A percentile compares a stretch with the other conserved stretches of the same genome.
Conservation (phyloP, 2,797 vertebrate species). For the Enteromius argenteus region DNA sequence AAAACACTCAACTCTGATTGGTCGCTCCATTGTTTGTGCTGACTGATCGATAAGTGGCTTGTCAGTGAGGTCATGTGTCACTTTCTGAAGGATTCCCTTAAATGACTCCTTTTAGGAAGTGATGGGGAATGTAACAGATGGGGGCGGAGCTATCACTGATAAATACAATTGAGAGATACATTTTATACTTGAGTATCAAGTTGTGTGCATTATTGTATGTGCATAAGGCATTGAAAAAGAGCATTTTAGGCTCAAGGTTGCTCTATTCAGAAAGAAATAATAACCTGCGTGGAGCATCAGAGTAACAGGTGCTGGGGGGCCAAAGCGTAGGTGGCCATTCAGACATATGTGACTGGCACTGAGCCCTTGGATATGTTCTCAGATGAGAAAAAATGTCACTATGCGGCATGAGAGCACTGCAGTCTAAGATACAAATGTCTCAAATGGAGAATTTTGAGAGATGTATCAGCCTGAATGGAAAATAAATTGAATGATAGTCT, state of each 20-base stretch:
- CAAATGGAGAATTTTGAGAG: conserved; percentile 5
- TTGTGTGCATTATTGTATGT: conserved; percentile 4
- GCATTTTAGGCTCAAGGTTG: conserved; percentile 50
- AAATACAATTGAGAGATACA: not conserved
- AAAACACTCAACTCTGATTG: conserved; percentile 28
- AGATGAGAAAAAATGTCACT: conserved; percentile 43
- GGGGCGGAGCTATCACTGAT: not conserved
- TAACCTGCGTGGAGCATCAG: conserved; percentile 38
- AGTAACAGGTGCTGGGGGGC: conserved; percentile 46
- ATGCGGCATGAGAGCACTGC: conserved; percentile 18
- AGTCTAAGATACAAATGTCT: conserved; percentile 17
- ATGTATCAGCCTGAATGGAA: not conserved
- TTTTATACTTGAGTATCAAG: not conserved
- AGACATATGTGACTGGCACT: conserved; percentile 54
- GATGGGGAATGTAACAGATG: not conserved
- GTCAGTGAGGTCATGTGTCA: not conserved
- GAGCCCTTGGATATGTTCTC: conserved; percentile 47
- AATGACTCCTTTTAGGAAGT: conserved; percentile 12
- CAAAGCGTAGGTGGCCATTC: conserved; percentile 63
- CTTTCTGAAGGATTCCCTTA: not conserved
- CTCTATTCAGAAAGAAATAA: conserved; percentile 48
- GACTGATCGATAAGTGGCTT: conserved; percentile 1
- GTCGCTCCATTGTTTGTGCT: conserved; percentile 17
- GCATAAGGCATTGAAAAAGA: conserved; percentile 8
- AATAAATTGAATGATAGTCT: not conserved